Conservation (phyloP, 2,888 invertebrate species). For the Poecilobothrus nobilitatus region DNA sequence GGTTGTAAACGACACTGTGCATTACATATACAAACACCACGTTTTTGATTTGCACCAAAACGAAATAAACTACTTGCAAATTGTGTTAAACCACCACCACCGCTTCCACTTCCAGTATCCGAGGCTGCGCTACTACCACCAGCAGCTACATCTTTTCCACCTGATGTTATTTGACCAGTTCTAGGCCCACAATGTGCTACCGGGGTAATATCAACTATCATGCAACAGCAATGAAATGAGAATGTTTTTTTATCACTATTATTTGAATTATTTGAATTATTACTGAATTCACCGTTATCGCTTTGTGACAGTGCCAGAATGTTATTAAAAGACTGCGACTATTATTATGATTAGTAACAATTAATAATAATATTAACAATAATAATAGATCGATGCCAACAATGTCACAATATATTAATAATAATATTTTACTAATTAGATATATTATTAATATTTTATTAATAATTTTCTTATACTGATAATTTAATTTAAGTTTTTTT, state of each 20-base stretch:
- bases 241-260: conserved; percentile 43
- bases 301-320: conserved; percentile 45
- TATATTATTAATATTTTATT: too few species aligned
- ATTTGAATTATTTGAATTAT: conserved; percentile 39
- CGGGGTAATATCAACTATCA: conserved; percentile 46
- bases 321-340: conserved; percentile 26
- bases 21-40: conserved; percentile 43
- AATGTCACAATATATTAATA: not conserved
- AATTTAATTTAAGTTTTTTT: not conserved
- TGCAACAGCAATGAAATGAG: conserved; percentile 47
- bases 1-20: conserved; percentile 40
- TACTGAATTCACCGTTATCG: conserved; percentile 31
- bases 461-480: too few species aligned
- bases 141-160: conserved; percentile 45
- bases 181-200: conserved; percentile 42
- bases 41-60: conserved; percentile 38
- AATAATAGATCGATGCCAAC: not conserved
- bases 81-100: conserved; percentile 39
- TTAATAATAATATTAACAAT: not conserved
- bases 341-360: not conserved
- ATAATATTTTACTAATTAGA: not conserved
- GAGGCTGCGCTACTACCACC: conserved; percentile 40
- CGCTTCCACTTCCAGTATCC: conserved; percentile 42
- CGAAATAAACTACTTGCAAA: conserved; percentile 42
- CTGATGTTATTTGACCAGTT: conserved; percentile 35